A percentile compares a stretch with the other conserved stretches of the same genome.
These are phyloP conservation scores for Eudorcas thomsonii DNA, from an alignment of 2,113 vertebrate species.

Conservation along the genomic window DNA sequence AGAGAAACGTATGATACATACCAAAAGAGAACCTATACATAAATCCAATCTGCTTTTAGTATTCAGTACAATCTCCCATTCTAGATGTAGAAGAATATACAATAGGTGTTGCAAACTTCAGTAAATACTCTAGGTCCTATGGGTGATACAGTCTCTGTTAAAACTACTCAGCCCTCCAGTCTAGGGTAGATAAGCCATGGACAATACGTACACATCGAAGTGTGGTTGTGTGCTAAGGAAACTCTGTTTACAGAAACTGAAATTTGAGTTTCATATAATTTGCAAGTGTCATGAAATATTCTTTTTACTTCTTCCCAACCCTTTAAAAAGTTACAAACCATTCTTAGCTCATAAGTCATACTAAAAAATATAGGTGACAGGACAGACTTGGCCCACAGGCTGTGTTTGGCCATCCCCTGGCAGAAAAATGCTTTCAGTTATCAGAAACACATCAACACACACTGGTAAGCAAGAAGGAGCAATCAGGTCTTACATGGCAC, in stretches of 20 bases:
- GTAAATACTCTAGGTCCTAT: not conserved
- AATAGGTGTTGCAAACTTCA: not conserved
- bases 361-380: not conserved
- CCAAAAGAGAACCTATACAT: not conserved
- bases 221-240: not conserved
- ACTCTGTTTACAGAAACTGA: constrained; percentile 16
- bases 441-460: not conserved
- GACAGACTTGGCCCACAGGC: not conserved
- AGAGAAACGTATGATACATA: not conserved
- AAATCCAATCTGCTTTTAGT: constrained; percentile 2
- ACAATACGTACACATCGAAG: not conserved
- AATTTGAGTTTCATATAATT: constrained; percentile 24
- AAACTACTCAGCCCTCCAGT: not conserved
- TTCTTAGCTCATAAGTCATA: not conserved
- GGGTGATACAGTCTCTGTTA: not conserved
- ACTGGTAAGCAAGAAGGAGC: not conserved
- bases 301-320: constrained; percentile 9
- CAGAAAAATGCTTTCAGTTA: constrained; percentile 21
- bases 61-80: not conserved
- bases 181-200: not conserved
- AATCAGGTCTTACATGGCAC: not conserved
- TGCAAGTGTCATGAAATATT: not conserved
- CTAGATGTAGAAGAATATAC: not conserved
- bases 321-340: constrained; percentile 13
- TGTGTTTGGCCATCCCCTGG: not conserved